Percentiles rank a stretch among this genome's conserved stretches.
Conservation (phyloP, 2,113 vertebrate genomes). For the Chroicocephalus ridibundus region DNA sequence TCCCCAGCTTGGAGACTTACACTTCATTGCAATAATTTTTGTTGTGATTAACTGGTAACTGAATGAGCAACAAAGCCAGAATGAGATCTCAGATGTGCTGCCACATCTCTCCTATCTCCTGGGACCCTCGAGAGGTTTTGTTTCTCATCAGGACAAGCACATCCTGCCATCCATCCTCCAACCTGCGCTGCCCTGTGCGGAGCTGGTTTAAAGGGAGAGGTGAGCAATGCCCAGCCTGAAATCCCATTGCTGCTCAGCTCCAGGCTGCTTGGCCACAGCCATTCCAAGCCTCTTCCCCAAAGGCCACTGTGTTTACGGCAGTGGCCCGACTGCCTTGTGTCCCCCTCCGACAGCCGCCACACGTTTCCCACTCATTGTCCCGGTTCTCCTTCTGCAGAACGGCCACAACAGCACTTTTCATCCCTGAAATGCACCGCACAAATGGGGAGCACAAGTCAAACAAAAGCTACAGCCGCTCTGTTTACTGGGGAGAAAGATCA, state of each 20-base stretch:
- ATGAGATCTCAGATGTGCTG: neutral
- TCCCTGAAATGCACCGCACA: conserved; percentile 46
- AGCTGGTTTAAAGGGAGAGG: neutral
- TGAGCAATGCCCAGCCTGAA: neutral
- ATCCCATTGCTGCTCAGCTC: neutral
- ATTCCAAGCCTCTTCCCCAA: neutral
- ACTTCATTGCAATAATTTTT: neutral
- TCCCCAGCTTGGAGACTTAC: neutral
- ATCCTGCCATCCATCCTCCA: neutral
- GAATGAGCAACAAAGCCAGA: neutral
- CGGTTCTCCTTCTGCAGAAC: conserved; percentile 27
- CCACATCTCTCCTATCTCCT: neutral
- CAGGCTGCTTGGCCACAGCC: neutral
- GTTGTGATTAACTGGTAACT: neutral
- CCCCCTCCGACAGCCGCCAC: neutral
- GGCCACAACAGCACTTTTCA: conserved; percentile 57
- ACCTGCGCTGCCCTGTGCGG: neutral
- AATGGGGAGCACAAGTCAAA: conserved; percentile 55
- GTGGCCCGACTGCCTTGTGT: neutral
- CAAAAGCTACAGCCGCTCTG: conserved; percentile 67
- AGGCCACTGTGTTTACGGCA: neutral
- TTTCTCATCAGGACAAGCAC: neutral
- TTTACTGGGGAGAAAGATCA: conserved; percentile 67
- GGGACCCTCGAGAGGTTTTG: fast-evolving
- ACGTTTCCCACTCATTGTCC: neutral